A percentile compares a stretch with the other conserved stretches of the same genome.
Conservation (phyloP, 53 echinoderm and acorn worm species). For the Zoroaster sp. region DNA sequence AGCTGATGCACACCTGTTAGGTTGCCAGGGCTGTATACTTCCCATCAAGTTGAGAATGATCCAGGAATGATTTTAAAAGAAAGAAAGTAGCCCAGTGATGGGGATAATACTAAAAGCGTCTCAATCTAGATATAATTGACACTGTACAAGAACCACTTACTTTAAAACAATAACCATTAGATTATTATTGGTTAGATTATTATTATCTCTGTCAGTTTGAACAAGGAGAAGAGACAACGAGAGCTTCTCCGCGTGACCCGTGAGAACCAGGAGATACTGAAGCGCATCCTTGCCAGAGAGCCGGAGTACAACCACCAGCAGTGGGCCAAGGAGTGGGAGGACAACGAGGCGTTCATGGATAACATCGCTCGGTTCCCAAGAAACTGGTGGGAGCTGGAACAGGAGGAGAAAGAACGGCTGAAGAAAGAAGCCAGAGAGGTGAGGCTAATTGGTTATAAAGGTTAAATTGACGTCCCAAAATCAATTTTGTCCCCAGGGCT, state of each 20-base stretch:
- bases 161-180: too few species aligned
- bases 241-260: constrained; percentile 87
- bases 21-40: too few species aligned
- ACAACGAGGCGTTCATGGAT: constrained; percentile 96
- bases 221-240: constrained; percentile 88
- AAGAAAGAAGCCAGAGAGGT: constrained; percentile 75
- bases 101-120: too few species aligned
- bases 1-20: too few species aligned
- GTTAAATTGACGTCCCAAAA: neutral
- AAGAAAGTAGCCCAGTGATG: too few species aligned
- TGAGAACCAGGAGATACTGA: constrained; percentile 97
- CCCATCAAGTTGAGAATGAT: too few species aligned
- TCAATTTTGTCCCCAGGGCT: neutral
- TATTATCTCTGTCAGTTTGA: constrained; percentile 75
- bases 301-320: constrained; percentile 96
- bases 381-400: constrained; percentile 96
- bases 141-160: too few species aligned
- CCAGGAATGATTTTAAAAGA: too few species aligned
- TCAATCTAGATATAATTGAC: too few species aligned
- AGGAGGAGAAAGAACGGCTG: constrained; percentile 77
- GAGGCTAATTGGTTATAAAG: neutral
- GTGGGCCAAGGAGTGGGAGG: constrained; percentile 97
- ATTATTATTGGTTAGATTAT: too few species aligned
- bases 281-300: constrained; percentile 90
- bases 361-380: constrained; percentile 88